phyloP scores from a whole-genome alignment of 2,888 invertebrate species.

The Willowsia nigromaculata region DNA sequence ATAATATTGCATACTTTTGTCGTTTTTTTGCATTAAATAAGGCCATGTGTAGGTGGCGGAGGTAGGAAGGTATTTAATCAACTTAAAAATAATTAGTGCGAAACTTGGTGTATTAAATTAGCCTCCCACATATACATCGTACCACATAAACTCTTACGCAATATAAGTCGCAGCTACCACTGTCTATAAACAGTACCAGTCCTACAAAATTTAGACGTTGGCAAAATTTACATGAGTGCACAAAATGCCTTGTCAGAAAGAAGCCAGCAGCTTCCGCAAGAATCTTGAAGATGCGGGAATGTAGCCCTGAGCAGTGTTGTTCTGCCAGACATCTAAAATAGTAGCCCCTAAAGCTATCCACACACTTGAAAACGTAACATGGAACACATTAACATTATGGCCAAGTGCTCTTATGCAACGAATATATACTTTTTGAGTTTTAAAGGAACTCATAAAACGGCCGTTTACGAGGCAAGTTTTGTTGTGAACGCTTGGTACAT shows the following conservation, averaged over 20 bases:
- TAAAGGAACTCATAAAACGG: conserved; percentile 63
- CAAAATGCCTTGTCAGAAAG: not conserved
- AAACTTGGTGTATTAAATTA: conserved; percentile 68
- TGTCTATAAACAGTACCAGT: too few species aligned
- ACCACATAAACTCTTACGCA: too few species aligned
- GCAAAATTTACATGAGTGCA: conserved; percentile 33
- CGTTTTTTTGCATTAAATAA: not conserved
- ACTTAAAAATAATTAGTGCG: conserved; percentile 70
- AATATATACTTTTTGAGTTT: not conserved
- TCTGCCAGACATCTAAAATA: not conserved
- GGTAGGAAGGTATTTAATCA: conserved; percentile 58
- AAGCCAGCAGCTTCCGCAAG: conserved; percentile 21
- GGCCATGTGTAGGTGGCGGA: not conserved
- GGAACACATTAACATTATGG: not conserved
- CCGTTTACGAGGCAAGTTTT: conserved; percentile 64
- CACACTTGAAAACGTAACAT: not conserved
- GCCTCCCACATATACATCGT: not conserved
- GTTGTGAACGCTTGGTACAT: not conserved
- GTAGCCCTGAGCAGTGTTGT: not conserved
- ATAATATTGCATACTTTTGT: not conserved
- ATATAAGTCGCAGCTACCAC: too few species aligned
- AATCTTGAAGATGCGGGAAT: not conserved
- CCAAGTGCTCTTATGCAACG: not conserved
- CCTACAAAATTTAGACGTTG: conserved; percentile 22
- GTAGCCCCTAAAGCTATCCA: not conserved